phyloP scores from a whole-genome alignment of 2,797 vertebrate genomes.

The Artibeus lituratus region DNA sequence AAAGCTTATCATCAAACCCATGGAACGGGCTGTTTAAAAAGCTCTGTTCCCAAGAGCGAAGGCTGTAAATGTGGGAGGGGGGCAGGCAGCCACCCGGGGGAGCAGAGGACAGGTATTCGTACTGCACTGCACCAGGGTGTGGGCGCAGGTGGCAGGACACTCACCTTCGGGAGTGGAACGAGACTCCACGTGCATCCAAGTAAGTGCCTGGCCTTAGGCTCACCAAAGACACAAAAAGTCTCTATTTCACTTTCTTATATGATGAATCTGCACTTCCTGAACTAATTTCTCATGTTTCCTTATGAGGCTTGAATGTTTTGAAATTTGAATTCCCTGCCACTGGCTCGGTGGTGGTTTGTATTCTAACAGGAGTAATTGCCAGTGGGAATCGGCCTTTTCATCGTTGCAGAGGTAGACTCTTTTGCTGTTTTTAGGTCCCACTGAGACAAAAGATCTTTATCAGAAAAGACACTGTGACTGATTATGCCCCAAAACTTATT shows the following conservation, averaged over 20 bases:
- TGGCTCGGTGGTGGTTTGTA: neutral
- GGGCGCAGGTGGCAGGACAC: fast-evolving
- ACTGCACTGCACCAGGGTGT: neutral
- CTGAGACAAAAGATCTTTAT: constrained; percentile 42
- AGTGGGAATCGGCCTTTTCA: neutral
- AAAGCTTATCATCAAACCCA: neutral
- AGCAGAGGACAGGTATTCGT: constrained; percentile 44
- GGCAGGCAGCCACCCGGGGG: fast-evolving
- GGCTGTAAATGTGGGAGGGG: neutral
- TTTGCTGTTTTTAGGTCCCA: constrained; percentile 17
- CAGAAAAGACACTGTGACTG: constrained; percentile 36
- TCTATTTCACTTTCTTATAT: constrained; percentile 10
- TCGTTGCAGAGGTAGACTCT: constrained; percentile 4
- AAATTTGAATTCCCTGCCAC: constrained; percentile 30
- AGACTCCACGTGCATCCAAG: constrained; percentile 56
- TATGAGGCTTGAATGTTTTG: constrained; percentile 25
- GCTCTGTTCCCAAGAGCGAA: neutral
- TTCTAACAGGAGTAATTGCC: constrained; percentile 32
- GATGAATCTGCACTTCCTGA: neutral
- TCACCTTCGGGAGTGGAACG: constrained; percentile 57
- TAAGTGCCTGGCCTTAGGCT: constrained; percentile 53
- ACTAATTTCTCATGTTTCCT: constrained; percentile 42
- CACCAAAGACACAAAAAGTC: neutral
- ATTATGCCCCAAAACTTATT: constrained; percentile 30
- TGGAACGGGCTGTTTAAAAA: neutral